phyloP scores from a whole-genome alignment of 92 coral and sea anemone species.

The Bergia puertoricense region DNA sequence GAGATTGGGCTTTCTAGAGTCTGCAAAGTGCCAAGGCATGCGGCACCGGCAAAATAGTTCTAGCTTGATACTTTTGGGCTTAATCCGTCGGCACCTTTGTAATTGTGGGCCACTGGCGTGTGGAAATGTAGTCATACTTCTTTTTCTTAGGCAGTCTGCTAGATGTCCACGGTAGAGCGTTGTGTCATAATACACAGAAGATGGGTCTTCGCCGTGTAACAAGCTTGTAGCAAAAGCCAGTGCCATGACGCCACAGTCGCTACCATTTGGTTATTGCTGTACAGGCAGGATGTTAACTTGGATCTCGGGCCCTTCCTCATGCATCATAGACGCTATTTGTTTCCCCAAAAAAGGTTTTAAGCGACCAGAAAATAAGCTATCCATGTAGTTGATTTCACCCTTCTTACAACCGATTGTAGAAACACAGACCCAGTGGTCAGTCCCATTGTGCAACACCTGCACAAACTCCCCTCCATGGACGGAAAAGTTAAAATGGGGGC shows the following conservation, averaged over 20 bases:
- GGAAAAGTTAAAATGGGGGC: conserved; percentile 30
- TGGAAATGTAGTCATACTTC: conserved; percentile 32
- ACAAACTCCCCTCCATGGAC: conserved; percentile 49
- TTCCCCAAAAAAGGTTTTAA: conserved; percentile 28
- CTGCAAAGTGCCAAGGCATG: conserved; percentile 25
- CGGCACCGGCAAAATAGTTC: neutral
- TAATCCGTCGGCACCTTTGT: neutral
- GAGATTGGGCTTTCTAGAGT: neutral
- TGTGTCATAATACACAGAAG: neutral
- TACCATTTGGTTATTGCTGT: conserved; percentile 56
- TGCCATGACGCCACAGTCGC: conserved; percentile 72
- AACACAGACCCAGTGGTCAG: conserved; percentile 58
- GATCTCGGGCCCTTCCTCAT: conserved; percentile 33
- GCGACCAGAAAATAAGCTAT: conserved; percentile 43
- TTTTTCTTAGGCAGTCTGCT: conserved; percentile 15
- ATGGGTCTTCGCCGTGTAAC: conserved; percentile 47
- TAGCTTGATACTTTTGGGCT: neutral
- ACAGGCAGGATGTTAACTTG: conserved; percentile 41
- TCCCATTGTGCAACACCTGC: conserved; percentile 61
- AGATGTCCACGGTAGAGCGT: conserved; percentile 32
- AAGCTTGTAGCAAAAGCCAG: conserved; percentile 55
- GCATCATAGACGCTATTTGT: conserved; percentile 49
- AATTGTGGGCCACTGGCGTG: neutral
- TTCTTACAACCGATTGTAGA: conserved; percentile 44
- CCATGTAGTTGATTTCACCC: conserved; percentile 45